phyloP scores from a whole-genome alignment of 37 sponge, comb jelly and placozoan species.

The Petrosia ficiformis region DNA sequence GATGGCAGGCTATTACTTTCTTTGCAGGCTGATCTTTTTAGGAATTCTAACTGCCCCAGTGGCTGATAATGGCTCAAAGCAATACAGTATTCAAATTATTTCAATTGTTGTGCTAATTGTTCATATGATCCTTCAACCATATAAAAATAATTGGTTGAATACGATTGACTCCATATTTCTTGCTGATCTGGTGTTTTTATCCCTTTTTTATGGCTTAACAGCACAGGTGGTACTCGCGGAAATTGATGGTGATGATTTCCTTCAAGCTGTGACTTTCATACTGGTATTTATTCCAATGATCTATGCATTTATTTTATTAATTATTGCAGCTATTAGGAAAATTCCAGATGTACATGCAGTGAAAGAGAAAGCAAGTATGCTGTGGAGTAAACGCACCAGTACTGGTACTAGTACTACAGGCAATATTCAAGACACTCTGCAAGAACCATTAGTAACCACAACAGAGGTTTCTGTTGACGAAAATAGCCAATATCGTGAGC shows the following conservation, averaged over 20 bases:
- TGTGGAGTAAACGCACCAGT: no score
- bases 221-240: background rate
- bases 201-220: background rate
- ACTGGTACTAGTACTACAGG: no score
- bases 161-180: background rate
- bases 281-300: background rate
- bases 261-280: background rate
- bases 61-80: background rate
- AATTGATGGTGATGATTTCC: background rate
- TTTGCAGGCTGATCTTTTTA: background rate
- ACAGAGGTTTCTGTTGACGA: no score
- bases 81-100: background rate
- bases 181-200: background rate
- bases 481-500: no score
- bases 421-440: no score
- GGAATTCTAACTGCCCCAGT: background rate
- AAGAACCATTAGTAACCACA: no score
- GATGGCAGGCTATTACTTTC: background rate
- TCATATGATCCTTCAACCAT: background rate
- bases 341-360: no score
- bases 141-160: slow-evolving; percentile 1
- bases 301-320: background rate
- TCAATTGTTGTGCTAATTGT: background rate
- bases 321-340: no score
- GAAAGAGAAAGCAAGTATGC: no score